Evolutionary conservation across 2,113 vertebrate species (phyloP), one percentile per base, ranked within the genome.

Genomic region (Empidonax alnorum): DNA sequence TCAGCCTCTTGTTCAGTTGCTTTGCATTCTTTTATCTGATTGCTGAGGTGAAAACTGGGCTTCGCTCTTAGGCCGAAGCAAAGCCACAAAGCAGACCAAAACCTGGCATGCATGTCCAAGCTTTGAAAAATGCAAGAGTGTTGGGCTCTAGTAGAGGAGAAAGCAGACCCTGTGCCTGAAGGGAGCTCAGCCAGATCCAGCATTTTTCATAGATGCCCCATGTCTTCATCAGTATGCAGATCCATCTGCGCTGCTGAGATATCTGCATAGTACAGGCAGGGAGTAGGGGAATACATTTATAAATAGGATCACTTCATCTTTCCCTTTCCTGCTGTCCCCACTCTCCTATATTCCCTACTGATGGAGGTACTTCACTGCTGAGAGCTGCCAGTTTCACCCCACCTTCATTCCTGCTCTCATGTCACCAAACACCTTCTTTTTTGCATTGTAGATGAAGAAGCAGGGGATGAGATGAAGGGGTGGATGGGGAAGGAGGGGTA

Each of bases 201-300:
- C 44, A 71, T 82, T 89, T 91, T 90, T 88, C 72, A 69, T 58
- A 55, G 74, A 77, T 95, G 92, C 49, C 93, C 97, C 91, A 63
- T 92, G 89, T 84, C 84, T 96, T 96, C 95, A 95, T 95, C 95
- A 95, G 89, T 96, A 97, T 91, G 92, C 89, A 86, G 91, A 95
- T 90, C 95, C 95, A 96, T 93, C 93, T 95, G 90, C 6, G 0
- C 82, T 85, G 74, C 93, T 81, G 92, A 96, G 93, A 94, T 96
- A 97, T 95, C 96, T 97, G 96, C 89, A 91, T 52, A 74, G 56
- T 59, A 87, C 84, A 97, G 93, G 92, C 63, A 91, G 41, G 73
- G 93, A 95, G 95, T 58, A 73, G 73, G 89, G 95, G 59, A 96
- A 96, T 95, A 82, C 50, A 72, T 92, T 90, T 93, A 94, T 94